Base-by-base conservation (phyloP, 2,113 vertebrate genomes). In the Pteruthius melanotis region DNA sequence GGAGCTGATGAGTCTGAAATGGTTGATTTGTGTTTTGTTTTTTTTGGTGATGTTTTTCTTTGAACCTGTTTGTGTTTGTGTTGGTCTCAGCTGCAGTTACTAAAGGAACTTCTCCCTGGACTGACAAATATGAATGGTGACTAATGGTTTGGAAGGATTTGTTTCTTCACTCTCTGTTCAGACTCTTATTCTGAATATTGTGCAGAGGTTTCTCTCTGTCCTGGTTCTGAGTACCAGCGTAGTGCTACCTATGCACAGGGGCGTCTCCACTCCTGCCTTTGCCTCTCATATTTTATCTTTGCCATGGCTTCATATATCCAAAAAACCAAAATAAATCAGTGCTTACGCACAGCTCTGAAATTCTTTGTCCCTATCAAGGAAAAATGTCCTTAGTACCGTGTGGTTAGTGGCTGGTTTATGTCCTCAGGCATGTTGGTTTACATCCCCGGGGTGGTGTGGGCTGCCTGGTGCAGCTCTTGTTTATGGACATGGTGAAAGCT, bases 401-500 rank as follows among this genome's bases (percentile, higher is more conserved):
- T 80, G 54, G 50, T 63, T 80, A n/a, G 68, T 53, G 68, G 60
- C 79, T 93, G 70, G 12, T 90, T 90, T 92, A 13, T 93, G 52
- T 83, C 92, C 79, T 60, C 64, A 30, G 72, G 75, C 84, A 4
- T 0, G 1, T 19, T 83, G 75, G 39, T 94, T 81, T 95, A 68
- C 80, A 53, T 80, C 65, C 68, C 37, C 81, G 87, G 78, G 50
- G 13, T 0, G 4, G 7, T 42, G 45, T 45, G 54, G 65, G 74
- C 87, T 91, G 68, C 49, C 56, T 83, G 3, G 11, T 44, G 10
- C 64, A 76, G 80, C 63, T 59, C 63, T 75, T 88, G 52, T 88
- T 90, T 50, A 3, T 42, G 69, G 50, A 35, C 66, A 28, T 0
- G 4, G 50, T 17, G 59, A 65, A 47, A 74, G 8, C 68, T 66